Evolutionary conservation across 2,113 vertebrate genomes (phyloP).

Genomic region (Silurus asotus): DNA sequence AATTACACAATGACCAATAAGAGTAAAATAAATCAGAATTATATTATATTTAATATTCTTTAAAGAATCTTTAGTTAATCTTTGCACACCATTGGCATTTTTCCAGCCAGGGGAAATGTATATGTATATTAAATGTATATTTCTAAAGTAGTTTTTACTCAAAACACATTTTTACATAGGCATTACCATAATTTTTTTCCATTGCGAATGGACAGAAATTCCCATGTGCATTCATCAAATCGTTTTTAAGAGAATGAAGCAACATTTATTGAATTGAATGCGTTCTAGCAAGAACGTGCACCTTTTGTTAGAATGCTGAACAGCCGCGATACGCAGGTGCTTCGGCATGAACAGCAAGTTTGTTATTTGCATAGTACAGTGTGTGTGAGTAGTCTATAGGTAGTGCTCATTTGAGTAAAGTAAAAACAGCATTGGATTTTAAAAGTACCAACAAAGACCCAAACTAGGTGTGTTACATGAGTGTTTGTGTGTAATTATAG

Average conservation of each 20-base stretch:
- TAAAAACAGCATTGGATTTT: slow-evolving; percentile 31
- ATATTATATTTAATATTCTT: neutral
- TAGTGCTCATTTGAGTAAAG: slow-evolving; percentile 38
- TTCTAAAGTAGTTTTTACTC: neutral
- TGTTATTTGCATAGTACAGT: slow-evolving; percentile 30
- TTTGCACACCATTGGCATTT: neutral
- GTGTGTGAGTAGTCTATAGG: neutral
- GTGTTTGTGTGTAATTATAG: neutral
- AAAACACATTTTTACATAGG: neutral
- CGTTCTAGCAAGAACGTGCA: neutral
- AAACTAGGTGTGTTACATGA: neutral
- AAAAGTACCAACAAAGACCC: neutral
- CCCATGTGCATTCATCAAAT: neutral
- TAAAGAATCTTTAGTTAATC: neutral
- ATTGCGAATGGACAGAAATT: neutral
- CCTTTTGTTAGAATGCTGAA: slow-evolving; percentile 29
- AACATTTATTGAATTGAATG: neutral
- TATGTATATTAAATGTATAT: neutral
- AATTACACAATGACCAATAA: neutral
- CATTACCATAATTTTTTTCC: neutral
- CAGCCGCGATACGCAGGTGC: slow-evolving; percentile 41
- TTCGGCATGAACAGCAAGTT: slow-evolving; percentile 39
- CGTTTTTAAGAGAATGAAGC: neutral
- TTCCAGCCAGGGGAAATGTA: neutral
- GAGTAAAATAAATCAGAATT: neutral